Percentiles rank a stretch among this genome's conserved stretches.
Conservation (phyloP, 2,797 vertebrate species). For the Cyclura pinguis region DNA sequence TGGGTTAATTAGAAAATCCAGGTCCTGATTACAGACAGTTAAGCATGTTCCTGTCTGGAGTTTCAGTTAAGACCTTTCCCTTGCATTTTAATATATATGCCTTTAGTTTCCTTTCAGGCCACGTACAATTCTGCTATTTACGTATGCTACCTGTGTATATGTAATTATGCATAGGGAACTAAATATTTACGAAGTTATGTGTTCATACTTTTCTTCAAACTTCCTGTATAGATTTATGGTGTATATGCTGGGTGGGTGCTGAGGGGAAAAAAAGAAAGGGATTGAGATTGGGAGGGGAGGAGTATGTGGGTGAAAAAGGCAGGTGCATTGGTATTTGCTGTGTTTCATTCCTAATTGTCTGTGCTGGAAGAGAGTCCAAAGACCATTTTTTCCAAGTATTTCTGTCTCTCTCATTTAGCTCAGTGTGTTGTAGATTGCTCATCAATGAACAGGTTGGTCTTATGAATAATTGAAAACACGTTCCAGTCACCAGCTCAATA, state of each 20-base stretch:
- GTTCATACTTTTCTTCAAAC: neutral
- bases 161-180: neutral
- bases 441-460: neutral
- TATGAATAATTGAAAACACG: accelerated
- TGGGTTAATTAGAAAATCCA: accelerated
- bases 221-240: constrained; percentile 20
- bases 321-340: neutral
- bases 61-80: neutral
- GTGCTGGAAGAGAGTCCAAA: accelerated
- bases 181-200: neutral
- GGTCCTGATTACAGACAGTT: neutral
- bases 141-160: neutral
- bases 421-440: neutral
- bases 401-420: accelerated
- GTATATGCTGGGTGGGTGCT: neutral
- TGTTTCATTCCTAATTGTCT: neutral
- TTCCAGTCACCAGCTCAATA: accelerated
- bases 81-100: neutral
- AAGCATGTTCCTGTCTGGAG: neutral
- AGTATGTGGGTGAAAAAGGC: neutral
- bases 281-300: neutral
- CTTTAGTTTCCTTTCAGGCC: neutral
- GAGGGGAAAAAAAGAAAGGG: too few relatives aligned
- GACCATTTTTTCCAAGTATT: neutral
- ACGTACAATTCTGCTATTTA: neutral